Evolutionary conservation across 2,113 vertebrate species (phyloP).

Genomic region (Phalacrocorax brasilianus): DNA sequence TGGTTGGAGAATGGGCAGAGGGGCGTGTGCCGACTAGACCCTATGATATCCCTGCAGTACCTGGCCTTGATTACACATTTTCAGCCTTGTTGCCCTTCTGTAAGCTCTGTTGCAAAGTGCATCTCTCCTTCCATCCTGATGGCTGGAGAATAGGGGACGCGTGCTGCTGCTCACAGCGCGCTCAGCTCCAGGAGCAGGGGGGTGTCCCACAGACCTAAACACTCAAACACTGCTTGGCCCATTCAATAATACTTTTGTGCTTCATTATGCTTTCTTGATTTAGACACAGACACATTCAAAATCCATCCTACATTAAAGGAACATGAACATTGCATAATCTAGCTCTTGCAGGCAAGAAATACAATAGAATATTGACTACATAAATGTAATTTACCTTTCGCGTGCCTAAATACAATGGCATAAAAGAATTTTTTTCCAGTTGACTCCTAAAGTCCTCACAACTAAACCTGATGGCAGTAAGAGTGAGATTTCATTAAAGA

Average conservation of each 20-base stretch:
- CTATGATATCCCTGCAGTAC: background rate
- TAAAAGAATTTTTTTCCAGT: background rate
- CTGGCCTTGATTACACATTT: background rate
- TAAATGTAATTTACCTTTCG: background rate
- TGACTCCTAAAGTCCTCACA: background rate
- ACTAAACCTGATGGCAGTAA: background rate
- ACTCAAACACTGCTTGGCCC: background rate
- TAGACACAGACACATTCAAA: background rate
- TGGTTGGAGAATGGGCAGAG: background rate
- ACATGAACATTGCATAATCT: background rate
- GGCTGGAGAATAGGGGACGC: rapidly evolving
- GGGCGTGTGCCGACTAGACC: background rate
- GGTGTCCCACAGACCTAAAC: background rate
- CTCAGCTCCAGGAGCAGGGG: background rate
- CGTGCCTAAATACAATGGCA: background rate
- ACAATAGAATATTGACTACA: background rate
- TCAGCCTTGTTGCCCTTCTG: background rate
- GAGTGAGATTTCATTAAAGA: background rate
- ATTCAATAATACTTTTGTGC: background rate
- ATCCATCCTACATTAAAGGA: background rate
- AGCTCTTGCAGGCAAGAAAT: background rate
- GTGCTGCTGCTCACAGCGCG: background rate
- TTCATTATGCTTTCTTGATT: background rate
- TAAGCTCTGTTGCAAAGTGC: rapidly evolving
- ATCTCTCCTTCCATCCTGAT: background rate